Base-by-base conservation (phyloP, 2,888 invertebrate species). In the Protodeltote pygarga region DNA sequence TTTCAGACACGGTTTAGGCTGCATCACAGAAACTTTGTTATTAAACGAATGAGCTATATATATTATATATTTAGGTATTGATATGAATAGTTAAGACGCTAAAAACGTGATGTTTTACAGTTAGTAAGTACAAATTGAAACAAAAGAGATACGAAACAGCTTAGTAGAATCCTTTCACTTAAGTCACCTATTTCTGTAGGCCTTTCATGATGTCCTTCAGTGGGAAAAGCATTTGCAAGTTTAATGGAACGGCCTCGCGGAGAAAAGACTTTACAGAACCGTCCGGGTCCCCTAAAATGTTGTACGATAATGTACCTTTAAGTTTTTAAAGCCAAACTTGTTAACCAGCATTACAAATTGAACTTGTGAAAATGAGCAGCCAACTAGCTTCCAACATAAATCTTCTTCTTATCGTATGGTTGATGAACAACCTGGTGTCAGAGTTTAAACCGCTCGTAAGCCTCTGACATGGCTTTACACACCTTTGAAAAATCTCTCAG, bases 191-290 rank as follows among this genome's bases (percentile, higher is more conserved):
- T 49, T 64, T 54, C 48, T 42, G 16, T 44, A 9, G 38, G 53
- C 33, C 50, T 53, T 67, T 55, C 40, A 46, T 10, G 31, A 21
- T 17, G 52, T 64, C 52, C 68, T 60, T 51, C 44, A 60, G 27
- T 38, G 37, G 31, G 38, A 35, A 54, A 54, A 42, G 48, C 64
- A 55, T 52, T 65, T 65, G 57, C 60, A 66, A 67, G 60, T 67
- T 64, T 66, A 64, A 66, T 67, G 52, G 47, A 35, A 41, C 34
- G 28, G 38, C 42, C 31, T 47, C 32, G 9, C 41, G 37, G 37
- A 50, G 54, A 49, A 61, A 61, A 51, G 35, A 46, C 45, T 51
- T 21, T 54, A 47, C 45, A 40, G 46, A 24, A 32, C 39, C 54
- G 45, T 15, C n/a, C n/a, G n/a, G n/a, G n/a, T n/a, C 41, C 29